A percentile compares a stretch with the other conserved stretches of the same genome.
Conservation (phyloP, 2,797 vertebrate genomes). For the Hapalemur alaotrensis region DNA sequence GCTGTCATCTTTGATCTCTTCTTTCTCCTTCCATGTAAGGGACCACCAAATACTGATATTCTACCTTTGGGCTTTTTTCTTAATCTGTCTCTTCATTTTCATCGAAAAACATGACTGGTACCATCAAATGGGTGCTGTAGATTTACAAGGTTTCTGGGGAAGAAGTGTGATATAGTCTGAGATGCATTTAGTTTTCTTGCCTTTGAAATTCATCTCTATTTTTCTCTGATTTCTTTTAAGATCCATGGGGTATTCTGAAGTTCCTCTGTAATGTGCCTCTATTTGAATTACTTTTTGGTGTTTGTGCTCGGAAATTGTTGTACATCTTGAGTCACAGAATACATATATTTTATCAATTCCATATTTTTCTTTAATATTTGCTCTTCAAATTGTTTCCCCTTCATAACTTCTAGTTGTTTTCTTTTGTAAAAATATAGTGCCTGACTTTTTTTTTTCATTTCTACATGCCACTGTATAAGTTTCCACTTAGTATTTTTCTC, state of each 20-base stretch:
- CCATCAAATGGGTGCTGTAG: neutral
- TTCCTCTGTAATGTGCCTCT: neutral
- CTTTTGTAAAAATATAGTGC: neutral
- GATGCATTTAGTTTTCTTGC: neutral
- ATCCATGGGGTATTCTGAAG: neutral
- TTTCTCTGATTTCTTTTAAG: neutral
- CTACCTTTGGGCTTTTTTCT: neutral
- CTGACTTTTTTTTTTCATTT: neutral
- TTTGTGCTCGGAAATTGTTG: neutral
- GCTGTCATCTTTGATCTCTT: neutral
- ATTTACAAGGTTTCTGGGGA: neutral
- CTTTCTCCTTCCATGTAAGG: neutral
- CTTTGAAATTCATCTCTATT: constrained; percentile 7
- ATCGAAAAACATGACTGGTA: neutral
- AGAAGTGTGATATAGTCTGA: neutral
- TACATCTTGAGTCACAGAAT: neutral
- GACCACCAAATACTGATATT: neutral
- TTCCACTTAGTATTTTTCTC: neutral
- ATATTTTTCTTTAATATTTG: constrained; percentile 20
- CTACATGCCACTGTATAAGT: neutral
- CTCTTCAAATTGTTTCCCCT: neutral
- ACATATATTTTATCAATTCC: neutral
- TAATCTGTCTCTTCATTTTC: neutral
- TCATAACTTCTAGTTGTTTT: neutral
- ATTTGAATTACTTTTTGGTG: neutral